Evolutionary conservation across 2,888 invertebrate species (phyloP), one percentile per base, ranked within the genome.

Genomic region (Amphimallon solstitiale): DNA sequence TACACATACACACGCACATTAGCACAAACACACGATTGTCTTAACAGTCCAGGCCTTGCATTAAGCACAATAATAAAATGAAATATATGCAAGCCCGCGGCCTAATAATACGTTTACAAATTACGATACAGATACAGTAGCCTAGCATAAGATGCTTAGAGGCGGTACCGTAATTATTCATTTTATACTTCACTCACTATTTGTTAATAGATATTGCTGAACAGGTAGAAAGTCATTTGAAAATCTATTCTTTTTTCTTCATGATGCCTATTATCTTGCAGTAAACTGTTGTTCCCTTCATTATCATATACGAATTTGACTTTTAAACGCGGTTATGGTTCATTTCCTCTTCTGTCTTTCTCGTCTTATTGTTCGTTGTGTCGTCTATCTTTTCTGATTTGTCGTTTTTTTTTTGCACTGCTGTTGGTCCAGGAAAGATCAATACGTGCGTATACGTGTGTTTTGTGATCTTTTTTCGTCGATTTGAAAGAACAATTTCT

Each of bases 141-240:
- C 80, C 79, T 80, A 79, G 78, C 78, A 73, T 70, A 72, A 75
- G 80, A 80, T 79, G 78, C 78, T 78, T 76, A 80, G 78, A 80
- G 80, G 80, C 81, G 79, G 79, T 77, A 75, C 78, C 79, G 77
- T 81, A 81, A 81, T 81, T 80, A 81, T 78, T 80, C 80, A 81
- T 79, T 80, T 80, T 76, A 78, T 78, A 76, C 78, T 78, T 77
- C 78, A 76, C 75, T 78, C 75, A 76, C 77, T 78, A 79, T 80
- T 80, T 79, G 80, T 77, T 79, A 80, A 80, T 79, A 79, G 78
- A 79, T 78, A 60, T 49, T 76, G 73, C 68, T 67, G 68, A 66
- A 69, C 70, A 71, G 69, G 70, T 71, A 71, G 70, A 71, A 71
- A 71, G 70, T 70, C 59, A 56, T 34, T 59, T 43, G 43, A 29